Evolutionary conservation across 2,797 vertebrate genomes (phyloP).

Genomic region (Sarcophilus harrisii): DNA sequence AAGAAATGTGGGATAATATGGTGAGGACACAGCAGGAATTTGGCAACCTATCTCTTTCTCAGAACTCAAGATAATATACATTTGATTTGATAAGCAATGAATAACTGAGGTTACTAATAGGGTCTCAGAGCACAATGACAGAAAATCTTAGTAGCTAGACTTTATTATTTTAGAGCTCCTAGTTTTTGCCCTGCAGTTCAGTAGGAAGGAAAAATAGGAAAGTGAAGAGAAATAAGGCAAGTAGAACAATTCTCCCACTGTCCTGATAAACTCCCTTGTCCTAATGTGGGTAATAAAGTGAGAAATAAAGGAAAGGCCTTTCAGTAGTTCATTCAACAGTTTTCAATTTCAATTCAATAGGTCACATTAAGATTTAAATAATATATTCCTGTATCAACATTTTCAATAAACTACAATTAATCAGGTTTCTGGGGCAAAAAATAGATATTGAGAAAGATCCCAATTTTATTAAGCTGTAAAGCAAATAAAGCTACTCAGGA

Average conservation of each 20-base stretch:
- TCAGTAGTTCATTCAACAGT: background rate
- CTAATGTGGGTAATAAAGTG: background rate
- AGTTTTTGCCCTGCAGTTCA: background rate
- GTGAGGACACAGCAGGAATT: background rate
- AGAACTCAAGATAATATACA: background rate
- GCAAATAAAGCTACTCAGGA: conserved; percentile 11
- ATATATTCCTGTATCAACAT: background rate
- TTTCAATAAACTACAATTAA: background rate
- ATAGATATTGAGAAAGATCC: background rate
- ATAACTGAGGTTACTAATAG: background rate
- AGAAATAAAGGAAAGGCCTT: background rate
- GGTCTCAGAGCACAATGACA: background rate
- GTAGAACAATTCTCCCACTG: background rate
- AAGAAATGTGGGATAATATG: background rate
- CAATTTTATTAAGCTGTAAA: background rate
- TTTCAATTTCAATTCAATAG: background rate
- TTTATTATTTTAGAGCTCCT: background rate
- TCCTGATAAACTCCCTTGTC: background rate
- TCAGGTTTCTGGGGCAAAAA: background rate
- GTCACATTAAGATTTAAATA: background rate
- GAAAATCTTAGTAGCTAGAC: background rate
- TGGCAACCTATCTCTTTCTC: background rate
- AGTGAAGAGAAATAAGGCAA: background rate
- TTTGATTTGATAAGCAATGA: background rate
- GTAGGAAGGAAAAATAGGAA: background rate